These are phyloP conservation scores for Rhopalosiphum nymphaeae DNA, from an alignment of 2,888 invertebrate genomes.

Conservation along the genomic window DNA sequence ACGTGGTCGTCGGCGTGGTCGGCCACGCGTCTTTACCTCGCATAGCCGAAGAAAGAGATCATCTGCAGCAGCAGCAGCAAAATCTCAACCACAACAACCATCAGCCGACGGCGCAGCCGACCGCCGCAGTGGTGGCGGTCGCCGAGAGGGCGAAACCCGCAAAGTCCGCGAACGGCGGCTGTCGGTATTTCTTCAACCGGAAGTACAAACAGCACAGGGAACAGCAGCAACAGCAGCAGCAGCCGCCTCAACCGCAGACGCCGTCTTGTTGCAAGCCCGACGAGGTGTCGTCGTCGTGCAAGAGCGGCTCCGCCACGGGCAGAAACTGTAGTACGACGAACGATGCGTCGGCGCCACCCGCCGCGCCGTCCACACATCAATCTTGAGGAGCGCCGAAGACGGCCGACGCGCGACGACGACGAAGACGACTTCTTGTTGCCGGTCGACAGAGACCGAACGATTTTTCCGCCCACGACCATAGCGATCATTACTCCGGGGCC, in stretches of 20 bases:
- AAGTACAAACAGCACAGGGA: conserved; percentile 37
- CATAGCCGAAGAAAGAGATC: conserved; percentile 90
- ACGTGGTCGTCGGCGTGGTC: conserved; percentile 60
- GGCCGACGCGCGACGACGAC: neutral
- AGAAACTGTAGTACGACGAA: neutral
- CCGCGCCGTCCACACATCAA: neutral
- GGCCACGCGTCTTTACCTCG: conserved; percentile 77
- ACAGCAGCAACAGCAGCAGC: neutral
- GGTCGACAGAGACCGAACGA: neutral
- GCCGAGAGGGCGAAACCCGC: conserved; percentile 23
- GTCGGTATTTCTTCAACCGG: conserved; percentile 51
- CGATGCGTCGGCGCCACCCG: neutral
- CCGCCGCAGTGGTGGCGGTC: conserved; percentile 43
- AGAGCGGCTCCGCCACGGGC: neutral
- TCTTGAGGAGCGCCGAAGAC: neutral
- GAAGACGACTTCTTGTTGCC: neutral
- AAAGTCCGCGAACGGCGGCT: neutral
- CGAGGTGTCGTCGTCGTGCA: neutral
- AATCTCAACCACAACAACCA: conserved; percentile 75
- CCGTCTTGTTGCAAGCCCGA: neutral
- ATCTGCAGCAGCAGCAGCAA: conserved; percentile 71
- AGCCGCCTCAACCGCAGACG: neutral
- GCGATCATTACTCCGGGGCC: neutral
- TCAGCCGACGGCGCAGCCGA: conserved; percentile 71
- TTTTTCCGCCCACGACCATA: neutral